Percentiles rank a stretch among this genome's conserved stretches.
Evolutionary conservation across 2,113 vertebrate species (phyloP).

Genomic region (Pelobates fuscus): DNA sequence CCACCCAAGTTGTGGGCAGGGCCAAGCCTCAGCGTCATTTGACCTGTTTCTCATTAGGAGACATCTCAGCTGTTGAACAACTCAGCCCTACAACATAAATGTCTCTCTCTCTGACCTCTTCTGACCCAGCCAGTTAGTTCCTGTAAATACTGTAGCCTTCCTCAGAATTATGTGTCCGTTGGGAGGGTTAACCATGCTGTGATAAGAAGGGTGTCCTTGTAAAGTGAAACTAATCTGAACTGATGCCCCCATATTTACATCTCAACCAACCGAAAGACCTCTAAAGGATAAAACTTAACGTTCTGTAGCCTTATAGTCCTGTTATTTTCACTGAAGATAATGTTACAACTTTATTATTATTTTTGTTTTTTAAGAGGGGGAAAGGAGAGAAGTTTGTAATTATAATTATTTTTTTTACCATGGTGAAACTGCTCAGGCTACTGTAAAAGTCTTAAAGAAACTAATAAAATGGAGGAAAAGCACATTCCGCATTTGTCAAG

Average conservation of each 20-base stretch:
- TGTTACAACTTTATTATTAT: neutral
- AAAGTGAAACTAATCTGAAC: neutral
- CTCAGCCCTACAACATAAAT: slow-evolving; percentile 35
- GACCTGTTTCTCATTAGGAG: slow-evolving; percentile 51
- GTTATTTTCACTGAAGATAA: slow-evolving; percentile 1
- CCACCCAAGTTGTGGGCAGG: slow-evolving; percentile 79
- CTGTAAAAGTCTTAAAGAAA: slow-evolving; percentile 1
- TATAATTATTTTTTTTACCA: too few relatives aligned
- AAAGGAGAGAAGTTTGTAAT: too few relatives aligned
- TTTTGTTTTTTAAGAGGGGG: too few relatives aligned
- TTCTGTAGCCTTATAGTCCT: neutral
- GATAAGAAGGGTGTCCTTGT: neutral
- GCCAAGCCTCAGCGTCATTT: slow-evolving; percentile 60
- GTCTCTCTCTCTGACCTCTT: slow-evolving; percentile 29
- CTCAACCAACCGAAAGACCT: neutral
- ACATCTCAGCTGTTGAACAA: slow-evolving; percentile 45
- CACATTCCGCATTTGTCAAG: slow-evolving; percentile 23
- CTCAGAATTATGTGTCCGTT: neutral
- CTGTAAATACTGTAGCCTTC: slow-evolving; percentile 31
- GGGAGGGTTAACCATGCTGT: neutral
- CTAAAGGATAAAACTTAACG: neutral
- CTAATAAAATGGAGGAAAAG: slow-evolving; percentile 32
- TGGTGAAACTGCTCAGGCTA: neutral
- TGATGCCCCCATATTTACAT: neutral
- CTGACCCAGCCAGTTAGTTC: slow-evolving; percentile 34